Evolutionary conservation across 2,113 vertebrate species (phyloP).

Genomic region (Oplegnathus fasciatus): DNA sequence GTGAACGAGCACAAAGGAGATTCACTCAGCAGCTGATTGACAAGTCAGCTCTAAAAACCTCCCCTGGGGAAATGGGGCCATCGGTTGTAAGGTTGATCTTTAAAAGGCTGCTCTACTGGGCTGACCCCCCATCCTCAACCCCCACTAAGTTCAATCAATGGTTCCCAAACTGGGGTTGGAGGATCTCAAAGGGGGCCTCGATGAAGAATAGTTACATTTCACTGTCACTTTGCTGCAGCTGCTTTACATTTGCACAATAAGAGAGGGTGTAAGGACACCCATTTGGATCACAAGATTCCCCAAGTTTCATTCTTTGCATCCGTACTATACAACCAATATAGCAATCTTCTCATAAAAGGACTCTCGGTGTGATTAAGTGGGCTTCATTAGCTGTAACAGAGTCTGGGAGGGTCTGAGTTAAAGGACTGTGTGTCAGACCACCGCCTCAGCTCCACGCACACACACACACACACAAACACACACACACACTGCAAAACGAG

Average conservation of each 20-base stretch:
- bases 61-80: slow-evolving; percentile 65
- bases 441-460: slow-evolving; percentile 29
- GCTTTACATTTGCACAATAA: slow-evolving; percentile 10
- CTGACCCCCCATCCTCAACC: slow-evolving; percentile 35
- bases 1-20: slow-evolving; percentile 75
- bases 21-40: slow-evolving; percentile 65
- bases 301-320: neutral
- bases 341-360: neutral
- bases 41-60: slow-evolving; percentile 58
- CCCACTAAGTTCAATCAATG: slow-evolving; percentile 28
- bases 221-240: neutral
- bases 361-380: neutral
- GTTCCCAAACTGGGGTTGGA: slow-evolving; percentile 1
- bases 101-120: slow-evolving; percentile 39
- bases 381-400: neutral
- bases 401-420: slow-evolving; percentile 12
- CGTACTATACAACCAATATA: neutral
- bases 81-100: slow-evolving; percentile 59
- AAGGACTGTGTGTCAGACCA: slow-evolving; percentile 41
- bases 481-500: slow-evolving; percentile 34
- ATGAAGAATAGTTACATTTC: slow-evolving; percentile 16
- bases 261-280: neutral
- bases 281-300: neutral
- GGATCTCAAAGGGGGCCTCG: slow-evolving; percentile 1
- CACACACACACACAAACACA: too few relatives aligned